These are phyloP conservation scores for Mesocricetus auratus DNA, from an alignment of 2,113 vertebrate species.

Conservation along the genomic window DNA sequence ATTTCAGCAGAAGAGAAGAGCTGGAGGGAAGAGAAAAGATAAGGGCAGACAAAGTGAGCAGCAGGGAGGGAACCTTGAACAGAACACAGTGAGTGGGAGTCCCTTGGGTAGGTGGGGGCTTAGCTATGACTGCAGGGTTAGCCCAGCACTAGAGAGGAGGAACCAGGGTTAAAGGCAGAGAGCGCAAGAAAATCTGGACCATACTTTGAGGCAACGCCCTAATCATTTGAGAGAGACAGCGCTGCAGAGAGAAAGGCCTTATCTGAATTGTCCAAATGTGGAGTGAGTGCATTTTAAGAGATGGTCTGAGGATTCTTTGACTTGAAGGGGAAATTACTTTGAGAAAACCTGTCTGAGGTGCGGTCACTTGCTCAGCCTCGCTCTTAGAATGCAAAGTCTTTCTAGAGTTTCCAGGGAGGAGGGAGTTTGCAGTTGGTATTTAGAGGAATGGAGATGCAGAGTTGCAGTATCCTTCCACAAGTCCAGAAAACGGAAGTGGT, in stretches of 20 bases:
- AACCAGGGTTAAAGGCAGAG: neutral
- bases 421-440: neutral
- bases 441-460: neutral
- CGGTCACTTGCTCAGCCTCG: neutral
- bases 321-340: neutral
- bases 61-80: neutral
- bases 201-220: neutral
- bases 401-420: neutral
- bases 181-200: neutral
- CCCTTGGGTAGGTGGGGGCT: neutral
- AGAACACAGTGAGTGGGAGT: neutral
- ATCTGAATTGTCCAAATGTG: neutral
- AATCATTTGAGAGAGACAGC: neutral
- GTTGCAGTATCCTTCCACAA: neutral
- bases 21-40: neutral
- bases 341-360: no score
- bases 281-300: neutral
- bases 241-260: neutral
- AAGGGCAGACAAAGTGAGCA: neutral
- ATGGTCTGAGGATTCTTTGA: neutral
- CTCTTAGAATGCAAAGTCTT: neutral
- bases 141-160: neutral
- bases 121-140: neutral
- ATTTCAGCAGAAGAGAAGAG: neutral
- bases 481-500: neutral